These are phyloP conservation scores for Psittacula cyanocephala DNA, from an alignment of 2,113 vertebrate genomes.

Conservation along the genomic window DNA sequence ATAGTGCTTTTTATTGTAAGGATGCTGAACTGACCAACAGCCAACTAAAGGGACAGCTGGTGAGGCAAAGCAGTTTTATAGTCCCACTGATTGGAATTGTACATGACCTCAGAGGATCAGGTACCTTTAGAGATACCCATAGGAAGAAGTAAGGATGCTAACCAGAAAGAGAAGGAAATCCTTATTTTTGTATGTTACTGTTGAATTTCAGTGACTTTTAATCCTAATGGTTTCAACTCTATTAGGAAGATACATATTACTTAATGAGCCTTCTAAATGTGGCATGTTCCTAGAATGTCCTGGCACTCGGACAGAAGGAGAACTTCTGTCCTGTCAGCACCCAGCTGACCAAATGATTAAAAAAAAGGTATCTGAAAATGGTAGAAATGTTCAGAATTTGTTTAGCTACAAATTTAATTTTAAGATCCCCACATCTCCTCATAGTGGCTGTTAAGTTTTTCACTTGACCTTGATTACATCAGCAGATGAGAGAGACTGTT, in stretches of 20 bases:
- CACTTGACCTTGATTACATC: neutral
- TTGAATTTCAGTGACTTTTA: neutral
- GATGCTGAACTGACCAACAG: neutral
- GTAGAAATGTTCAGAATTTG: neutral
- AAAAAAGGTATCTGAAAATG: neutral
- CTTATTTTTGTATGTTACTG: neutral
- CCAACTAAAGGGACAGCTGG: neutral
- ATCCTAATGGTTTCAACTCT: neutral
- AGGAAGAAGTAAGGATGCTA: neutral
- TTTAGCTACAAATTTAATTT: neutral
- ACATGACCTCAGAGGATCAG: neutral
- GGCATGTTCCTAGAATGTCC: neutral
- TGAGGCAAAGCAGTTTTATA: neutral
- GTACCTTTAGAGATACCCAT: neutral
- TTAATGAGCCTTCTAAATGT: neutral
- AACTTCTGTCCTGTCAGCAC: neutral
- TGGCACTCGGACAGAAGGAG: neutral
- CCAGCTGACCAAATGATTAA: neutral
- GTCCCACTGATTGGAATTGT: neutral
- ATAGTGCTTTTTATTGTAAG: neutral
- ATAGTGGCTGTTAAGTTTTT: neutral
- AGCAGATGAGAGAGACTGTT: neutral
- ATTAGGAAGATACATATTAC: neutral
- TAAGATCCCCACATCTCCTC: neutral
- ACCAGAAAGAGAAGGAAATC: neutral